Evolutionary conservation across 2,113 vertebrate species (phyloP).

Genomic region (Burhinus oedicnemus): DNA sequence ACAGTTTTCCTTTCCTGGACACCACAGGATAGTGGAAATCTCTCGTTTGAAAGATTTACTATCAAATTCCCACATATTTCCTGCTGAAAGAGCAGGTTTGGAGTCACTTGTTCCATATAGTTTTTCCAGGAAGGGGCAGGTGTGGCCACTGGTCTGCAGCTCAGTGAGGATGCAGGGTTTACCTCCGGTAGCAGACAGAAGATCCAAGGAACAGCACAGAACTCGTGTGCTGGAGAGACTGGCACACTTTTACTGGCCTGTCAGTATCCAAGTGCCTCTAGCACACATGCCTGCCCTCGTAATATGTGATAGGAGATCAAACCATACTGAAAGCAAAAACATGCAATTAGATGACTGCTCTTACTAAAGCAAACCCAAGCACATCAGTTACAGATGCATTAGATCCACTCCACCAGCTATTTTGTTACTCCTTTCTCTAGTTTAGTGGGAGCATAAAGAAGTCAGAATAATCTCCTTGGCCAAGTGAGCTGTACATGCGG

Average conservation of each 20-base stretch:
- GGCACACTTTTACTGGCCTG: fast-evolving
- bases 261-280: not conserved
- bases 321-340: not conserved
- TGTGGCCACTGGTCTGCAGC: fast-evolving
- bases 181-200: not conserved
- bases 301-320: not conserved
- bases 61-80: not conserved
- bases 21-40: not conserved
- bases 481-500: not conserved
- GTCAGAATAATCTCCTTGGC: not conserved
- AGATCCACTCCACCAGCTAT: not conserved
- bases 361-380: not conserved
- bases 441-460: not conserved
- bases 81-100: not conserved
- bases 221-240: not conserved
- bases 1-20: not conserved
- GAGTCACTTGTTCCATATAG: not conserved
- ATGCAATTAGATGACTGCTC: not conserved
- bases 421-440: not conserved
- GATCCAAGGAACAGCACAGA: not conserved
- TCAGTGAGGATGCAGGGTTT: not conserved
- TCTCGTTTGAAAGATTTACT: not conserved
- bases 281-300: fast-evolving
- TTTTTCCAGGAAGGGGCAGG: not conserved
- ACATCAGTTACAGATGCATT: not conserved